These are phyloP conservation scores for Pelodiscus sinensis DNA, from an alignment of 2,113 vertebrate genomes.

Conservation along the genomic window DNA sequence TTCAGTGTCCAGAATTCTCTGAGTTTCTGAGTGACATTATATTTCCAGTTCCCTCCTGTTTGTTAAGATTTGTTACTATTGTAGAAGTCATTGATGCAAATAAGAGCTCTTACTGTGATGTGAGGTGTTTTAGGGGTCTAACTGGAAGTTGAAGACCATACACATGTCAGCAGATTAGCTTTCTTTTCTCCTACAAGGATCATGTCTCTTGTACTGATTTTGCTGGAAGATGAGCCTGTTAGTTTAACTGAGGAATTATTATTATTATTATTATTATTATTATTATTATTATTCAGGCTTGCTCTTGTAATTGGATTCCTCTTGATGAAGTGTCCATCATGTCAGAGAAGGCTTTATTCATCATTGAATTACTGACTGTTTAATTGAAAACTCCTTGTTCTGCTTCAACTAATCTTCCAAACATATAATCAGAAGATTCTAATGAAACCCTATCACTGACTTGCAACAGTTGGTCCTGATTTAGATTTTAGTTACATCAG, in stretches of 20 bases:
- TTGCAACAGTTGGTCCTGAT: neutral
- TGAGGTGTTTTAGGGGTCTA: neutral
- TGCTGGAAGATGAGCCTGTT: neutral
- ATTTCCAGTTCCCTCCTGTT: neutral
- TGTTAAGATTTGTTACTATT: neutral
- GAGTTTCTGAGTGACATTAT: neutral
- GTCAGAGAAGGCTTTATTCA: neutral
- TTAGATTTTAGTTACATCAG: neutral
- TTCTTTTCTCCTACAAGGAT: conserved; percentile 23
- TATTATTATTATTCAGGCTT: neutral
- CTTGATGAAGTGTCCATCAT: conserved; percentile 8
- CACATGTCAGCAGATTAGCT: neutral
- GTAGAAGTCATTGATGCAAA: neutral
- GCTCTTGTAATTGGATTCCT: neutral
- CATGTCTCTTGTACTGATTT: neutral
- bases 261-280: neutral
- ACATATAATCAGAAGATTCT: neutral
- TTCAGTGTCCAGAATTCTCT: neutral
- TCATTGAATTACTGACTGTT: neutral
- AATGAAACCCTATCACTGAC: neutral
- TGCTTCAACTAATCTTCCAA: neutral
- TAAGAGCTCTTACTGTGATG: neutral
- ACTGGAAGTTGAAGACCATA: neutral
- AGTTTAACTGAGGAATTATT: conserved; percentile 7
- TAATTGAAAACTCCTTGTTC: conserved; percentile 29